Conservation (phyloP, 2,888 invertebrate genomes). For the Rhagium mordax region DNA sequence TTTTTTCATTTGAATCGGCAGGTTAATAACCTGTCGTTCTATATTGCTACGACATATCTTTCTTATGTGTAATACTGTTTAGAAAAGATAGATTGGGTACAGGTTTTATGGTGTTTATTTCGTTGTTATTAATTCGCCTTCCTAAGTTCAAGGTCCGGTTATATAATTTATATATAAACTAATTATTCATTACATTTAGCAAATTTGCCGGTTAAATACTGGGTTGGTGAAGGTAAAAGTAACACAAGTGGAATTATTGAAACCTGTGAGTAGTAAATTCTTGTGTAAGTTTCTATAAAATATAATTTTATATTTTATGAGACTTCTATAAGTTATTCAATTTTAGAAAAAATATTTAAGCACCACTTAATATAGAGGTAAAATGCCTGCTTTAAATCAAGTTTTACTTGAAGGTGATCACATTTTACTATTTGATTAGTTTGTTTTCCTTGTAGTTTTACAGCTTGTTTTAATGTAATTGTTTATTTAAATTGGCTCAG, state of each 20-base stretch:
- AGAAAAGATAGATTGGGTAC: not conserved
- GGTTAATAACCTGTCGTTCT: not conserved
- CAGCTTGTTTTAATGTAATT: too few relatives aligned
- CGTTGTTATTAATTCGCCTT: not conserved
- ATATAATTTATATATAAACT: not conserved
- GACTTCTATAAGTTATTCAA: too few relatives aligned
- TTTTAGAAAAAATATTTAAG: too few relatives aligned
- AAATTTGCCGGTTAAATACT: not conserved
- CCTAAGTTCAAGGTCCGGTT: constrained; percentile 2
- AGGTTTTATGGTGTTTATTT: constrained; percentile 9
- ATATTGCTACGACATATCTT: not conserved
- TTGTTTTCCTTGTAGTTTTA: too few relatives aligned
- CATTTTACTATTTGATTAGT: too few relatives aligned
- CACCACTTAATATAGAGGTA: too few relatives aligned
- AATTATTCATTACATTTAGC: not conserved
- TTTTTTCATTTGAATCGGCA: not conserved
- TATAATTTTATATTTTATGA: too few relatives aligned
- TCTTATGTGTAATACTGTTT: not conserved
- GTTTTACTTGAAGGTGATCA: too few relatives aligned
- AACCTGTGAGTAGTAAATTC: too few relatives aligned
- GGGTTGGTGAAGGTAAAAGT: not conserved
- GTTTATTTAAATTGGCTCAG: too few relatives aligned
- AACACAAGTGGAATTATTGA: not conserved
- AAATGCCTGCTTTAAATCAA: too few relatives aligned
- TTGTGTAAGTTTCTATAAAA: too few relatives aligned